Evolutionary conservation across 2,888 invertebrate genomes (phyloP).

Genomic region (Bellardia bayeri): DNA sequence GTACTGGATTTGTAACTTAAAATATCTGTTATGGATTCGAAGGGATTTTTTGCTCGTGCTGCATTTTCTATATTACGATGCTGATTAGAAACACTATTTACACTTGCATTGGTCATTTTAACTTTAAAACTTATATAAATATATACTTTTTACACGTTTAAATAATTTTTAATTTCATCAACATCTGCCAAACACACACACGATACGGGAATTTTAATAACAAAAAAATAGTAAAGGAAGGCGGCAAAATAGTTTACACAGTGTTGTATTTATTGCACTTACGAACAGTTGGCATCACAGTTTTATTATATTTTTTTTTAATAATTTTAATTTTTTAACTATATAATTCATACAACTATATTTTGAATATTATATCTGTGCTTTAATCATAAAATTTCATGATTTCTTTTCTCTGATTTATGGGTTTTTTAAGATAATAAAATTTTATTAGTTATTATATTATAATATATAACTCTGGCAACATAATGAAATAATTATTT

Average conservation of each 20-base stretch:
- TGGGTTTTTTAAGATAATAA: too few relatives aligned
- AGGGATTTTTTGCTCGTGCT: conserved; percentile 80
- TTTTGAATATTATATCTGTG: too few relatives aligned
- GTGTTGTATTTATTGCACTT: background rate
- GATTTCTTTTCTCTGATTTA: too few relatives aligned
- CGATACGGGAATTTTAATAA: background rate
- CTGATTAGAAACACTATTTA: conserved; percentile 78
- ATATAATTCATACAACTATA: too few relatives aligned
- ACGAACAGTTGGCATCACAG: background rate
- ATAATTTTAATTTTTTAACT: background rate
- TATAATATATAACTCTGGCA: too few relatives aligned
- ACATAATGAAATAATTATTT: too few relatives aligned
- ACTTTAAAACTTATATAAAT: background rate
- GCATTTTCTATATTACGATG: conserved; percentile 83
- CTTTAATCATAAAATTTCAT: too few relatives aligned
- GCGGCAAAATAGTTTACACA: conserved; percentile 57
- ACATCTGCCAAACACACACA: background rate
- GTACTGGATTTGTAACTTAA: conserved; percentile 75
- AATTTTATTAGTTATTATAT: too few relatives aligned
- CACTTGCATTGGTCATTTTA: conserved; percentile 78
- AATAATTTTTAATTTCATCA: background rate
- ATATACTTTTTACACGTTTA: background rate
- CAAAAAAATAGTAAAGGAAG: conserved; percentile 41
- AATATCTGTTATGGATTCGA: conserved; percentile 78
- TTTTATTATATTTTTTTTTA: background rate